Base-by-base conservation (phyloP, 2,113 vertebrate genomes). In the Centropristis striata region DNA sequence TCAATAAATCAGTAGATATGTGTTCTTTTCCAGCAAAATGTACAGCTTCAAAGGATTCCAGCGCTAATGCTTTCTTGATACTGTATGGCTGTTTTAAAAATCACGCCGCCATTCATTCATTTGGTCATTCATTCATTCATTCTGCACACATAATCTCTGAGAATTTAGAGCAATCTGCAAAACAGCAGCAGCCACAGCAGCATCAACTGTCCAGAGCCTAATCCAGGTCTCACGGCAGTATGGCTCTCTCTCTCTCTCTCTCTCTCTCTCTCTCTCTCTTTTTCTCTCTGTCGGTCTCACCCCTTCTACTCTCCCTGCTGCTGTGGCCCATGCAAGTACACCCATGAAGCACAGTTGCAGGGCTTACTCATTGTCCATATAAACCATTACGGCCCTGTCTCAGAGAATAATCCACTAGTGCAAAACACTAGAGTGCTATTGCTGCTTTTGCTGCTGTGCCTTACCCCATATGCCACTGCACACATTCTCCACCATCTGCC, bases 131-230 rank as follows among this genome's bases (percentile, higher is more conserved):
- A 90, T 90, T 92, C 90, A 90, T 91, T 92, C 74, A 82, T 86
- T 75, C 74, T 32, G 32, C 32, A 32, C 68, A 68, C 84, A 87
- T 94, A 95, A 95, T 95, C 94, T 94, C 92, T 77, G 86, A 80
- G 90, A 92, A 92, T 95, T 89, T 92, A 92, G 91, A 95, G 94
- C 92, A 90, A 91, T 94, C 90, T 90, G 86, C 90, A 86, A 92
- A 90, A 84, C 83, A 91, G 83, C 87, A 87, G 81, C 88, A 80
- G 82, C 81, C 41, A 75, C 80, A 85, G 78, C 89, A 81, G 90
- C 87, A 87, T 86, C 75, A 79, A 88, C 84, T 64, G 78, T 66
- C 68, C 86, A 87, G 69, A 60, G 72, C 65, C 85, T 94, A 95
- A 95, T 95, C 94, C 93, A 81, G 86, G 86, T 90, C 90, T 89